Evolutionary conservation across 1,140 invertebrate species (phyloP), one percentile per base, ranked within the genome.

Genomic region (Aphis gossypii): DNA sequence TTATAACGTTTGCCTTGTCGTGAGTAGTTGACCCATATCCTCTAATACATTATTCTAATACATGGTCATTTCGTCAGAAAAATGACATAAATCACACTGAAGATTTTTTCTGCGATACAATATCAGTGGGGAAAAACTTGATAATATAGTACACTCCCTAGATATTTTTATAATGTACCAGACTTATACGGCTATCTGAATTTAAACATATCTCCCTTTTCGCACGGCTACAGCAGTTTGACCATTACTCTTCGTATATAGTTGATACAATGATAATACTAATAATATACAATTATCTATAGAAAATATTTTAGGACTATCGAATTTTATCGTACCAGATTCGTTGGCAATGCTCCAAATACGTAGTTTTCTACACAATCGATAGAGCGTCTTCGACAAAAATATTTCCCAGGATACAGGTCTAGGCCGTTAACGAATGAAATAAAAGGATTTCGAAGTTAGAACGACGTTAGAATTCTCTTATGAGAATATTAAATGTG

Each of bases 21-120:
- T 30, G 30, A 88, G 30, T 87, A 30, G 84, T n/a, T 44, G 84
- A 87, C 84, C 84, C 30, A 87, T 46, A 87, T 87, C 84, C 41
- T 87, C 84, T 87, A 87, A 87, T 87, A 89, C 14, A 89, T 51
- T 89, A 54, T 54, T 21, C 35, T 89, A 38, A 76, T 23, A 89
- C 23, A 21, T 41, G 14, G 35, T 25, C 35, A 21, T 35, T 8
- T 41, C 54, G 54, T 56, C 87, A 51, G 87, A 89, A 76, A 54
- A 89, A 89, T 51, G n/a, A 54, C 87, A 89, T 89, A 89, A 89
- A 89, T 89, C 87, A 38, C 48, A 23, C 14, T 21, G 44, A 3
- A 25, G 20, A n/a, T 30, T 48, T 89, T 38, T 25, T 48, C 48
- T n/a, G 86, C 14, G 30, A 23, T n/a, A 76, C n/a, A 51, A 48